phyloP scores from a whole-genome alignment of 2,797 vertebrate genomes.

The Hephaestus fuliginosus region DNA sequence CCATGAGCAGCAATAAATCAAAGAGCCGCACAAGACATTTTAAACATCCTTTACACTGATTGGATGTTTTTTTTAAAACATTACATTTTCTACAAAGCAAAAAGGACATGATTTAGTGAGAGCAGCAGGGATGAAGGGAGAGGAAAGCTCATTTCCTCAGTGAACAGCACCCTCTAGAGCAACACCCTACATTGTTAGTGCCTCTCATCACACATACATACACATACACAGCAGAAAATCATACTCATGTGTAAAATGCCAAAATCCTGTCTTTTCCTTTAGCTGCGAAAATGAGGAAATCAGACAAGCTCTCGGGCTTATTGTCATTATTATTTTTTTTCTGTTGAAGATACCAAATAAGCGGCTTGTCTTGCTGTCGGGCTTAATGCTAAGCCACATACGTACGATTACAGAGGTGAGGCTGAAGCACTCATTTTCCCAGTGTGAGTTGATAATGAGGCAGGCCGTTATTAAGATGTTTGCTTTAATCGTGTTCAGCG shows the following conservation, averaged over 20 bases:
- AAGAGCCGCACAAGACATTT: not conserved
- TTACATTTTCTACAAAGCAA: not conserved
- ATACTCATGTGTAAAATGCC: not conserved
- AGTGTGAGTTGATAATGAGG: conserved; percentile 73
- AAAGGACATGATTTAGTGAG: conserved; percentile 6
- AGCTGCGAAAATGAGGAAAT: conserved; percentile 16
- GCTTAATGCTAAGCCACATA: conserved; percentile 43
- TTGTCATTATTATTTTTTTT: not conserved
- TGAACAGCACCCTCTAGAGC: conserved; percentile 86
- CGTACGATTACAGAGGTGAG: conserved; percentile 39
- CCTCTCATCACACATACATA: not conserved
- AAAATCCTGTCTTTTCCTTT: not conserved
- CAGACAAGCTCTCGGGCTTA: not conserved
- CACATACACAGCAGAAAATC: conserved; percentile 3
- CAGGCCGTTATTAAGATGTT: conserved; percentile 75
- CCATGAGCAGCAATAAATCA: not conserved
- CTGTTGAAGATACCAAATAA: conserved; percentile 1
- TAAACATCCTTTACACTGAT: not conserved
- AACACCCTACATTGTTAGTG: conserved; percentile 23
- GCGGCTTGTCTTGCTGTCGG: conserved; percentile 30
- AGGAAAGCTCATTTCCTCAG: conserved; percentile 65
- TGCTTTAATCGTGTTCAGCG: conserved; percentile 76
- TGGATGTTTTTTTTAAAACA: conserved; percentile 5
- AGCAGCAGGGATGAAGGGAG: conserved; percentile 8
- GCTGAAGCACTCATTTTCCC: conserved; percentile 56